phyloP scores from a whole-genome alignment of 2,113 vertebrate species.

The Oncorhynchus nerka region DNA sequence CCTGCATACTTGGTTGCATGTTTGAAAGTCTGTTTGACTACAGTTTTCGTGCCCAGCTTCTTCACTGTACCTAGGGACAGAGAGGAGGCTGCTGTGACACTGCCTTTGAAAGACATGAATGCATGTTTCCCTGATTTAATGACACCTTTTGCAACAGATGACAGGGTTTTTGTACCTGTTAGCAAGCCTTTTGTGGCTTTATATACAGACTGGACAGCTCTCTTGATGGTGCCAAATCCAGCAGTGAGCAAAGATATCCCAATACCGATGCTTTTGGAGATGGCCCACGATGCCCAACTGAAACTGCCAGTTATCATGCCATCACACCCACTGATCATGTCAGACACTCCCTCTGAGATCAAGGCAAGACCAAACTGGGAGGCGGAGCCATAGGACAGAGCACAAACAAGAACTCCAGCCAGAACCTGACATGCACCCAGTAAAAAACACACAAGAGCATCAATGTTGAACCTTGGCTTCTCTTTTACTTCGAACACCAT shows the following conservation, averaged over 20 bases:
- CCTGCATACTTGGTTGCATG: constrained; percentile 14
- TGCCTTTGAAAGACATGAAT: constrained; percentile 11
- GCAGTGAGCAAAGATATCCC: constrained; percentile 24
- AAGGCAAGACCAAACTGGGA: constrained; percentile 19
- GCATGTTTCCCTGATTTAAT: constrained; percentile 24
- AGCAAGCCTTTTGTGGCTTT: neutral
- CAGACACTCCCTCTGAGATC: constrained; percentile 36
- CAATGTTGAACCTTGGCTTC: constrained; percentile 35
- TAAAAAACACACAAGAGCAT: constrained; percentile 31
- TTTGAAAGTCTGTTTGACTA: constrained; percentile 8
- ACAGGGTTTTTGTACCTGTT: constrained; percentile 21
- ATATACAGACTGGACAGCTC: neutral
- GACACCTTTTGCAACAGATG: constrained; percentile 1
- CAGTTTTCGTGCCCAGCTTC: neutral
- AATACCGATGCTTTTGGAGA: constrained; percentile 25
- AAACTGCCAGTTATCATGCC: constrained; percentile 39
- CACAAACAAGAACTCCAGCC: constrained; percentile 27
- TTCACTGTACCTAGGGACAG: constrained; percentile 1
- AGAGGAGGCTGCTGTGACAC: constrained; percentile 7
- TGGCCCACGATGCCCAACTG: constrained; percentile 38
- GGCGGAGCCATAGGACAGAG: constrained; percentile 13
- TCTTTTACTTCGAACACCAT: constrained; percentile 39
- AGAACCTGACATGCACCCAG: constrained; percentile 33
- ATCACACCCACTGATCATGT: constrained; percentile 31
- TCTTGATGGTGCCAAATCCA: constrained; percentile 19